Conservation (phyloP, 2,888 invertebrate genomes). For the Trissolcus brochymenae region DNA sequence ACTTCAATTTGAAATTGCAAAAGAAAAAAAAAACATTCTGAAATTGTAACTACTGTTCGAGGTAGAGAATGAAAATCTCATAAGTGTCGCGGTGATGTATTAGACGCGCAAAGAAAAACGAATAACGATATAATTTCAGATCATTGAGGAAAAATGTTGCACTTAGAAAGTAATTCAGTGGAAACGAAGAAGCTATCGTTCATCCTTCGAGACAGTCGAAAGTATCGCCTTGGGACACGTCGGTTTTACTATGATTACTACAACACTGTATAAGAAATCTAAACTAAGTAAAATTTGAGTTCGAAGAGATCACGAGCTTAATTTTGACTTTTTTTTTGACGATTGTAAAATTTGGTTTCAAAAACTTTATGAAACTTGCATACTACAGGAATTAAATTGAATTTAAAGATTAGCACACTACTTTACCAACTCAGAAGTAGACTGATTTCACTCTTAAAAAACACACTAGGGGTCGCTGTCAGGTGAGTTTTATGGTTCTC, state of each 20-base stretch:
- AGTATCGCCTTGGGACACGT: slow-evolving; percentile 46
- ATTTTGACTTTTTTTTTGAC: background rate
- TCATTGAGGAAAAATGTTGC: slow-evolving; percentile 38
- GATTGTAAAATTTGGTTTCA: background rate
- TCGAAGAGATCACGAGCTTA: background rate
- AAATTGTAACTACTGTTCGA: slow-evolving; percentile 12
- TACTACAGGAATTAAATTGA: background rate
- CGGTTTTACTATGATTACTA: slow-evolving; percentile 34
- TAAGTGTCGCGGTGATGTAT: slow-evolving; percentile 27
- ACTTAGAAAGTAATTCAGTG: slow-evolving; percentile 33
- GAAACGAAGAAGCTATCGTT: slow-evolving; percentile 33
- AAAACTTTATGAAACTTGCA: background rate
- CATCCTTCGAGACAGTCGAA: slow-evolving; percentile 21
- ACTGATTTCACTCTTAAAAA: background rate
- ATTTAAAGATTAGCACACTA: background rate
- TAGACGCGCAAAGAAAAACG: slow-evolving; percentile 19
- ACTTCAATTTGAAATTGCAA: background rate
- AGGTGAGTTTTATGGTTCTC: background rate
- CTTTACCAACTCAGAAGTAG: background rate
- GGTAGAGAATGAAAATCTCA: slow-evolving; percentile 27
- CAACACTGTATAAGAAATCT: slow-evolving; percentile 5
- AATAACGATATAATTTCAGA: slow-evolving; percentile 31
- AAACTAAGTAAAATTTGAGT: background rate
- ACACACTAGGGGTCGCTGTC: background rate
- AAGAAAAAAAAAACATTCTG: background rate